These are phyloP conservation scores for Clarias batrachus DNA, from an alignment of 2,113 vertebrate genomes.

Conservation along the genomic window DNA sequence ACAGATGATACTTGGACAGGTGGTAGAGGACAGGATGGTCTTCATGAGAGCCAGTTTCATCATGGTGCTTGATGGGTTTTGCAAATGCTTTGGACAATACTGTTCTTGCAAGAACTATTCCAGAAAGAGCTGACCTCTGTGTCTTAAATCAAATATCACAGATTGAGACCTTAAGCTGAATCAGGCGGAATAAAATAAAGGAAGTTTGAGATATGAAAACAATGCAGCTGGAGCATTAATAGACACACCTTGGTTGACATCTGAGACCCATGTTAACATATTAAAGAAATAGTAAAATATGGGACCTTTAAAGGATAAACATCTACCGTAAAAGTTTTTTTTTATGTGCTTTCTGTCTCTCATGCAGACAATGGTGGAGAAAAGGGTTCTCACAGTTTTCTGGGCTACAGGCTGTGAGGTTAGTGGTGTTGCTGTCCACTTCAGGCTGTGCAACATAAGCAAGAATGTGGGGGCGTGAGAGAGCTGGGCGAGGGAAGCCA, in stretches of 20 bases:
- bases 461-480: slow-evolving; percentile 68
- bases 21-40: neutral
- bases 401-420: slow-evolving; percentile 47
- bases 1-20: neutral
- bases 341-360: no score
- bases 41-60: no score
- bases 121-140: no score
- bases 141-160: neutral
- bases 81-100: no score
- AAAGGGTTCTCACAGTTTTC: slow-evolving; percentile 48
- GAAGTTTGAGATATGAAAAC: no score
- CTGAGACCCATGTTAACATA: no score
- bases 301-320: neutral
- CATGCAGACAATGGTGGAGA: slow-evolving; percentile 21
- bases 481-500: slow-evolving; percentile 42
- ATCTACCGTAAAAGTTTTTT: neutral
- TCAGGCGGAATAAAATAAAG: no score
- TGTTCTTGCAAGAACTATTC: no score
- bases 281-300: no score
- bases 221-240: no score
- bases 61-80: no score
- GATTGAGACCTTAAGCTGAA: neutral
- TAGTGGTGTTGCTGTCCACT: slow-evolving; percentile 60
- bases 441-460: slow-evolving; percentile 45
- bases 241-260: no score